phyloP scores from a whole-genome alignment of 2,113 vertebrate genomes.

The Anoura caudifer region DNA sequence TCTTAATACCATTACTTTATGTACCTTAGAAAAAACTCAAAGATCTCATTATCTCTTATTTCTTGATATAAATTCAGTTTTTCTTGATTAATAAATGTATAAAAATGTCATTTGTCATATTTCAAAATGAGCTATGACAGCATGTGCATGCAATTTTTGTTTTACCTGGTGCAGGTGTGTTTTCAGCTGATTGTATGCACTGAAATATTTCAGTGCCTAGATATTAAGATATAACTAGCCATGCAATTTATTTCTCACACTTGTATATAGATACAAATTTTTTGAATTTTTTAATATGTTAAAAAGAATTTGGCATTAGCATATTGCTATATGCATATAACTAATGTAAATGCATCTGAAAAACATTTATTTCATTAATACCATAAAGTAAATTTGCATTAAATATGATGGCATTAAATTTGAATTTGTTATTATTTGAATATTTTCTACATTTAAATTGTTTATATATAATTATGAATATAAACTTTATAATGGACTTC shows the following conservation, averaged over 20 bases:
- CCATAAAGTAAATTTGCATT: not conserved
- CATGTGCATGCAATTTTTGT: not conserved
- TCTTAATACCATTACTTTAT: not conserved
- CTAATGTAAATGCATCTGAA: not conserved
- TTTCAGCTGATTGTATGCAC: not conserved
- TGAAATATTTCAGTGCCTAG: not conserved
- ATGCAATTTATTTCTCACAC: not conserved
- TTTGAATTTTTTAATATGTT: not conserved
- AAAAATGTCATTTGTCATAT: not conserved
- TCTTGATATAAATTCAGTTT: not conserved
- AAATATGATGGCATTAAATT: not conserved
- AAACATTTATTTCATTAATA: not conserved
- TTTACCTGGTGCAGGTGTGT: not conserved
- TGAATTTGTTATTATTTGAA: not conserved
- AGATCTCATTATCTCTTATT: not conserved
- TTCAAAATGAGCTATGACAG: conserved; percentile 3
- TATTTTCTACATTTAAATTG: not conserved
- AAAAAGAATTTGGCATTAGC: not conserved
- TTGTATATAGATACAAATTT: not conserved
- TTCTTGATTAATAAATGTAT: not conserved
- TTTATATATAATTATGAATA: not conserved
- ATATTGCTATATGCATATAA: not conserved
- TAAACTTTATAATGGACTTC: not conserved
- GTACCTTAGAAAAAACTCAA: not conserved
- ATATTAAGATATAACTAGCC: not conserved